Conservation (phyloP, 1,140 invertebrate species). For the Brachystomella parvula region DNA sequence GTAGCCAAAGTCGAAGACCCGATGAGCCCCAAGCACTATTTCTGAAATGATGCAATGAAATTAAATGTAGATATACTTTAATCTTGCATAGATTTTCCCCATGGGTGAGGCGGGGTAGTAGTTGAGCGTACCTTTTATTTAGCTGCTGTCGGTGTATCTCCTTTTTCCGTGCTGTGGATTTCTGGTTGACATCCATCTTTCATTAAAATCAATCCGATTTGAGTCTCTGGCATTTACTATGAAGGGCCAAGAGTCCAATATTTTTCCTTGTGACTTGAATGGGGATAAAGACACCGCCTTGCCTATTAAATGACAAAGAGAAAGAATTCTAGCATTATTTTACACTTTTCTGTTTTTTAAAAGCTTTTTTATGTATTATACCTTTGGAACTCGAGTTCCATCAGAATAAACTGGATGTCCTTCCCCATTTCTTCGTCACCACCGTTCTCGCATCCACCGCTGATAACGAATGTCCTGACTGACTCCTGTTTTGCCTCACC, state of each 20-base stretch:
- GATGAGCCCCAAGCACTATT: conserved; percentile 59
- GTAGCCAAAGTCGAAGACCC: conserved; percentile 74
- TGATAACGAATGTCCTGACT: neutral
- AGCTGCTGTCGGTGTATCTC: conserved; percentile 41
- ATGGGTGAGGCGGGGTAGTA: neutral
- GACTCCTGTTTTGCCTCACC: neutral
- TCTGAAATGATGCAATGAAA: conserved; percentile 56
- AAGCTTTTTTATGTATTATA: conserved; percentile 8
- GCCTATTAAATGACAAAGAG: conserved; percentile 38
- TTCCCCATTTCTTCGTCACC: conserved; percentile 44
- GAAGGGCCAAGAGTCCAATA: conserved; percentile 52
- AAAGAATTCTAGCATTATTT: neutral
- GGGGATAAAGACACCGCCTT: conserved; percentile 50
- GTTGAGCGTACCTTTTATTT: conserved; percentile 39
- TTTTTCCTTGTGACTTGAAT: conserved; percentile 40
- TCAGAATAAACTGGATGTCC: conserved; percentile 45
- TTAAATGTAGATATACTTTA: conserved; percentile 51
- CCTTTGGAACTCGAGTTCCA: conserved; percentile 46
- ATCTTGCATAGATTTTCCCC: conserved; percentile 39
- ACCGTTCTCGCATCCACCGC: conserved; percentile 25
- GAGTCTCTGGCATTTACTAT: conserved; percentile 46
- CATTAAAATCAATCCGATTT: conserved; percentile 57
- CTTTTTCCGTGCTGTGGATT: conserved; percentile 41
- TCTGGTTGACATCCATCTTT: conserved; percentile 52
- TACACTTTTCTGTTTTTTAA: neutral